Evolutionary conservation across 2,113 vertebrate species (phyloP), one percentile per base, ranked within the genome.

Genomic region (Mesocricetus auratus): DNA sequence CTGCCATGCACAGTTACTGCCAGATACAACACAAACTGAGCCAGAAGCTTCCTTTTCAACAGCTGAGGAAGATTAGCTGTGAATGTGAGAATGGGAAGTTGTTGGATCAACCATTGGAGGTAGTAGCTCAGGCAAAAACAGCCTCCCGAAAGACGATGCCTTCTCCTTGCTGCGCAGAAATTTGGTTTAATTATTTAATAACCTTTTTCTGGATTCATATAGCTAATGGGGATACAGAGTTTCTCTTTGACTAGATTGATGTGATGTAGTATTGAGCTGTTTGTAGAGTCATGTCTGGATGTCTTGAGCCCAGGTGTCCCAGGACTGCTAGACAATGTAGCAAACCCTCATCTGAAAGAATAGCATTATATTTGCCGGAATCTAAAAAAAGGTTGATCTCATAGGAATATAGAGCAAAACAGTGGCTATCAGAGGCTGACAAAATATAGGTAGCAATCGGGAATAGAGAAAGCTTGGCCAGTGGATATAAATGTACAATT

Each of bases 21-120:
- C 89, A 94, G 90, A 79, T 75, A 13, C 71, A 71, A 94, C 81
- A 78, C 56, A 94, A 47, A 96, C 93, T 74, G 69, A 95, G 36
- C 58, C n/a, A 77, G 39, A 90, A 89, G 36, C 56, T 86, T 95
- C 39, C 77, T 91, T 82, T 87, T 62, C 94, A 97, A 26, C 60
- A 89, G 39, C 94, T 95, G 87, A 89, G 93, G 92, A 89, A 94
- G 91, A 94, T 92, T 82, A 82, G 56, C 90, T 82, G 24, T 83
- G 90, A 93, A 79, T 83, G 69, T 89, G 50, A 93, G 12, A 90
- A 75, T 71, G 86, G 92, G 77, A 66, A 66, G 42, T 53, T 85
- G 56, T 19, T 36, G 24, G 81, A 79, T 92, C 42, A 74, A 53
- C 29, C 75, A 50, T n/a, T 93, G 64, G 69, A 87, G 4, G 19